A percentile compares a stretch with the other conserved stretches of the same genome.
Conservation (phyloP, 2,888 invertebrate species). For the Urechis unicinctus region DNA sequence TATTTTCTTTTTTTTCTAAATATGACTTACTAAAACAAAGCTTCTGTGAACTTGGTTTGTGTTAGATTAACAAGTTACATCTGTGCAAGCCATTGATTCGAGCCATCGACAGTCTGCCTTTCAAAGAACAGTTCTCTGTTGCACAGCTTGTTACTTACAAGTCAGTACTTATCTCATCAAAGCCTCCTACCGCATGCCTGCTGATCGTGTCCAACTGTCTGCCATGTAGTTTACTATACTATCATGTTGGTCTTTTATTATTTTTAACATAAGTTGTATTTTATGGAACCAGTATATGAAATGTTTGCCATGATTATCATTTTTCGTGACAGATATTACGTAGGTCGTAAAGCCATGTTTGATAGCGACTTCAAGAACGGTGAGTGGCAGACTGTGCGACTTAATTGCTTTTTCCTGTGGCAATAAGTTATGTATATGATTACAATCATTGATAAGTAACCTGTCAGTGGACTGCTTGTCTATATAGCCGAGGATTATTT, state of each 20-base stretch:
- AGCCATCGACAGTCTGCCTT: conserved; percentile 87
- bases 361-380: conserved; percentile 87
- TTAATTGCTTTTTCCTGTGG: not conserved
- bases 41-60: too few relatives aligned
- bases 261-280: too few relatives aligned
- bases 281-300: too few relatives aligned
- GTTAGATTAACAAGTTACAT: conserved; percentile 57
- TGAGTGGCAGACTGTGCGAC: conserved; percentile 30
- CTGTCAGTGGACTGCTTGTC: conserved; percentile 15
- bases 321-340: conserved; percentile 65
- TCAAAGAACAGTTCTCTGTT: conserved; percentile 81
- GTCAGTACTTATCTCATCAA: too few relatives aligned
- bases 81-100: conserved; percentile 81
- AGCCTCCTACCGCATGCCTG: too few relatives aligned
- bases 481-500: conserved; percentile 79
- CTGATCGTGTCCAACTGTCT: too few relatives aligned
- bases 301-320: conserved; percentile 2
- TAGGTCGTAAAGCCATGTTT: conserved; percentile 96
- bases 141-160: conserved; percentile 94
- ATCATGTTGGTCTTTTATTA: too few relatives aligned
- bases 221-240: too few relatives aligned
- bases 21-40: too few relatives aligned
- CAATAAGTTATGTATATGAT: too few relatives aligned
- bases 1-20: not conserved
- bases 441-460: not conserved